Conservation (phyloP, 2,888 invertebrate genomes). For the Nowickia ferox region DNA sequence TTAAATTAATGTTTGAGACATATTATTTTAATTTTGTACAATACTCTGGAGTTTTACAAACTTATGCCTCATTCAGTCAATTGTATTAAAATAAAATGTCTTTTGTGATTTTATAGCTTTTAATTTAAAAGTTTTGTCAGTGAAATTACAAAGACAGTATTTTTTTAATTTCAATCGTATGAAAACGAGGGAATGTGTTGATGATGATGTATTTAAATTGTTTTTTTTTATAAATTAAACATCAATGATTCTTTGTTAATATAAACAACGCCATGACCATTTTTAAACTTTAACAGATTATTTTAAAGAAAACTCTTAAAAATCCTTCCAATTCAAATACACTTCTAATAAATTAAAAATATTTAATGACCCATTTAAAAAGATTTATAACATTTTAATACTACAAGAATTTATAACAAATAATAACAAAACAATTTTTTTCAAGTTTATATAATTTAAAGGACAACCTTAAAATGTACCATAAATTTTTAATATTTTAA, state of each 20-base stretch:
- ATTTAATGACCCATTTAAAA: constrained; percentile 54
- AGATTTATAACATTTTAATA: constrained; percentile 53
- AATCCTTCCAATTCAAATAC: background rate
- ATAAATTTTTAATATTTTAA: constrained; percentile 14
- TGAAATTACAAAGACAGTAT: constrained; percentile 29
- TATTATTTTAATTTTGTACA: constrained; percentile 19
- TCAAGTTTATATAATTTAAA: background rate
- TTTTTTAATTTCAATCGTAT: constrained; percentile 39
- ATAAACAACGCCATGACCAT: no score
- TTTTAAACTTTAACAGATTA: no score
- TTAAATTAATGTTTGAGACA: background rate
- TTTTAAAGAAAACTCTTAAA: background rate
- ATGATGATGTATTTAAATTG: background rate
- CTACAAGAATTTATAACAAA: constrained; percentile 7
- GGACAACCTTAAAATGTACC: constrained; percentile 3
- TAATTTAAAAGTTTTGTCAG: constrained; percentile 47
- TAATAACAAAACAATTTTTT: constrained; percentile 32
- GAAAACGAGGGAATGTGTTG: background rate
- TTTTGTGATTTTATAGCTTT: constrained; percentile 51
- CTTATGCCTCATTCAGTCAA: background rate
- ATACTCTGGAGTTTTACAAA: constrained; percentile 31
- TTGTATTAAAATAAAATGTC: constrained; percentile 25
- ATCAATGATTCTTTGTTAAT: background rate
- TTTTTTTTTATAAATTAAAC: background rate
- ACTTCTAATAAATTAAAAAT: constrained; percentile 54